A percentile compares a stretch with the other conserved stretches of the same genome.
Evolutionary conservation across 2,797 vertebrate species (phyloP).

Genomic region (Parotocinclus haroldoi): DNA sequence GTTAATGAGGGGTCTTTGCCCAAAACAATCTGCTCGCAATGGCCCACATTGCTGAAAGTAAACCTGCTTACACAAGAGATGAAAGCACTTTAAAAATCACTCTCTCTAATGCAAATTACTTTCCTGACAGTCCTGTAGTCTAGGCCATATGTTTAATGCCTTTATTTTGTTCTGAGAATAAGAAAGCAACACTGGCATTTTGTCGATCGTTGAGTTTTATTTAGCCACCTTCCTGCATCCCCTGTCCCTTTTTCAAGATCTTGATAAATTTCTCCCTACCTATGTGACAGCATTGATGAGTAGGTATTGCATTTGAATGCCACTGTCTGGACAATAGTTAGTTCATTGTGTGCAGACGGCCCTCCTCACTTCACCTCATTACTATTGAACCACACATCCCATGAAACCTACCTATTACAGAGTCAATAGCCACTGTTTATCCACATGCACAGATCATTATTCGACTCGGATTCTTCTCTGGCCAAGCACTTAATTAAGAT

Average conservation of each 20-base stretch:
- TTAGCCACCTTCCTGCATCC: slow-evolving; percentile 7
- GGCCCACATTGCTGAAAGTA: slow-evolving; percentile 47
- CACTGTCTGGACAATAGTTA: slow-evolving; percentile 45
- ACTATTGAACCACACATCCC: slow-evolving; percentile 54
- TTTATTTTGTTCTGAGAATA: slow-evolving; percentile 28
- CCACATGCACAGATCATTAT: slow-evolving; percentile 53
- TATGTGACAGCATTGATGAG: slow-evolving; percentile 41
- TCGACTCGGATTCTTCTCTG: slow-evolving; percentile 49
- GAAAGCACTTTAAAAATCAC: slow-evolving; percentile 53
- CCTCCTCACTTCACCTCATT: slow-evolving; percentile 53
- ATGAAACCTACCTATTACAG: slow-evolving; percentile 57
- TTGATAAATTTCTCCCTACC: slow-evolving; percentile 42
- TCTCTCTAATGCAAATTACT: slow-evolving; percentile 47
- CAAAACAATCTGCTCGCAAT: slow-evolving; percentile 42
- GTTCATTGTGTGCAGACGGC: slow-evolving; percentile 45
- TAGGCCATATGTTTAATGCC: slow-evolving; percentile 18
- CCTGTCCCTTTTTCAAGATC: slow-evolving; percentile 23
- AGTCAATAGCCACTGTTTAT: slow-evolving; percentile 55
- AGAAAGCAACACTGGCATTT: not conserved
- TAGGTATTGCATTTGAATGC: slow-evolving; percentile 40
- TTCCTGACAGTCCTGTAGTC: slow-evolving; percentile 35
- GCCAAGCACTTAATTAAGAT: slow-evolving; percentile 57
- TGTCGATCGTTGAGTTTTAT: slow-evolving; percentile 27
- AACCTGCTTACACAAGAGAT: slow-evolving; percentile 50
- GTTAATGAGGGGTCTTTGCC: slow-evolving; percentile 52